Conservation (phyloP, 2,888 invertebrate genomes). For the Amorpha juglandis region DNA sequence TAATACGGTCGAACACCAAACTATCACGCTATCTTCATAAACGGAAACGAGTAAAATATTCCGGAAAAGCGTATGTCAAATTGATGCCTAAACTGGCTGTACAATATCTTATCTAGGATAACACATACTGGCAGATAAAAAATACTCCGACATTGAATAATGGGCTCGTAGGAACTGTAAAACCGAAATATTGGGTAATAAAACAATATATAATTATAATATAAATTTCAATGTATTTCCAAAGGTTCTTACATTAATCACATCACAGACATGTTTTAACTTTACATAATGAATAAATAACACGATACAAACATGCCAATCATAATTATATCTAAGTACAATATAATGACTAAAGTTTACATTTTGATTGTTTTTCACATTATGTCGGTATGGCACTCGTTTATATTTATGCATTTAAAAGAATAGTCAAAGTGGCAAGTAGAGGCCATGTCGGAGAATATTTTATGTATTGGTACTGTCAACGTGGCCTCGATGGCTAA, state of each 20-base stretch:
- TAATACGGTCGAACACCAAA: too few species aligned
- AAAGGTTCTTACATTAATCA: slow-evolving; percentile 62
- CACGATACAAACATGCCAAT: slow-evolving; percentile 47
- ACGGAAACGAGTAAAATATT: too few species aligned
- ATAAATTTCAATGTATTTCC: slow-evolving; percentile 34
- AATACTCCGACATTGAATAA: too few species aligned
- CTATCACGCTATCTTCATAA: too few species aligned
- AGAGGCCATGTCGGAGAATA: slow-evolving; percentile 11
- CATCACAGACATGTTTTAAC: slow-evolving; percentile 69
- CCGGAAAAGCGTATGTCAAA: too few species aligned
- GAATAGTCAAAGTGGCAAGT: slow-evolving; percentile 3
- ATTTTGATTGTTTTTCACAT: slow-evolving; percentile 27
- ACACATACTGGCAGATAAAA: too few species aligned
- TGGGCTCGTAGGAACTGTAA: too few species aligned
- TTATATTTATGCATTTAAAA: slow-evolving; percentile 31
- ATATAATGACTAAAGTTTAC: slow-evolving; percentile 29
- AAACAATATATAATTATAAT: neutral
- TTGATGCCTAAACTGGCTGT: too few species aligned
- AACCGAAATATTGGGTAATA: too few species aligned
- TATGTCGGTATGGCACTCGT: slow-evolving; percentile 35
- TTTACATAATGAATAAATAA: slow-evolving; percentile 49
- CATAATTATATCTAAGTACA: slow-evolving; percentile 10
- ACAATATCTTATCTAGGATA: too few species aligned
- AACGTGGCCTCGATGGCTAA: too few species aligned
- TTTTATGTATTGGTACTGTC: neutral